Percentiles rank a stretch among this genome's conserved stretches.
phyloP scores from a whole-genome alignment of 2,888 invertebrate species.

The Oasisia sp. region DNA sequence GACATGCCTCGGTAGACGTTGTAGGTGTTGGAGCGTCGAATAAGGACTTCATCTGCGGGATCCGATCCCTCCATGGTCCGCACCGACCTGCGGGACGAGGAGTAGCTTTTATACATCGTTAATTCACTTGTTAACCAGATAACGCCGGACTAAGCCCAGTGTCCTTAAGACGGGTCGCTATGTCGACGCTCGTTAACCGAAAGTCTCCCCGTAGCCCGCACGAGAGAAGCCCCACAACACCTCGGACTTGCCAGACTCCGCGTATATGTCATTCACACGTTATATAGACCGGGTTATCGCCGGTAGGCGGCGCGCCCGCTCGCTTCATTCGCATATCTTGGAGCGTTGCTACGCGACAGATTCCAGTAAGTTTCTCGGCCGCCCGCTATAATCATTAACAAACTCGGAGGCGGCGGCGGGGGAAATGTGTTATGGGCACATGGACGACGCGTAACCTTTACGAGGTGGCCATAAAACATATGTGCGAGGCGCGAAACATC shows the following conservation, averaged over 20 bases:
- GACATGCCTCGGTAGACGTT: constrained; percentile 65
- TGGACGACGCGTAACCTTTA: background rate
- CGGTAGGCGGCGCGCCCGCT: background rate
- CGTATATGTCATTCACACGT: background rate
- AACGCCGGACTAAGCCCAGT: background rate
- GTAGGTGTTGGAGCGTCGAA: constrained; percentile 48
- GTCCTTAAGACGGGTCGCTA: background rate
- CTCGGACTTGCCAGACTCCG: background rate
- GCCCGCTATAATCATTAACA: constrained; percentile 3
- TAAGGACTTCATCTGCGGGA: background rate
- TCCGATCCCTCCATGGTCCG: background rate
- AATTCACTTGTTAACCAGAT: background rate
- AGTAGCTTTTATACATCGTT: background rate
- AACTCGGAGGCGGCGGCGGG: background rate
- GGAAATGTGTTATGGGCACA: background rate
- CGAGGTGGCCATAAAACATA: background rate
- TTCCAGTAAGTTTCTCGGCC: background rate
- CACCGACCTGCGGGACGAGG: constrained; percentile 18
- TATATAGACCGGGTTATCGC: background rate
- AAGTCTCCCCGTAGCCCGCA: background rate
- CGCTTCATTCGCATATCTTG: background rate
- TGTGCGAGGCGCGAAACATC: background rate
- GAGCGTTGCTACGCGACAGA: constrained; percentile 3
- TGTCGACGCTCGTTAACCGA: background rate
- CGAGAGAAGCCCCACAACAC: background rate